Evolutionary conservation across 2,888 invertebrate genomes (phyloP), one percentile per base, ranked within the genome.

Genomic region (Parapristionchus giblindavisi): DNA sequence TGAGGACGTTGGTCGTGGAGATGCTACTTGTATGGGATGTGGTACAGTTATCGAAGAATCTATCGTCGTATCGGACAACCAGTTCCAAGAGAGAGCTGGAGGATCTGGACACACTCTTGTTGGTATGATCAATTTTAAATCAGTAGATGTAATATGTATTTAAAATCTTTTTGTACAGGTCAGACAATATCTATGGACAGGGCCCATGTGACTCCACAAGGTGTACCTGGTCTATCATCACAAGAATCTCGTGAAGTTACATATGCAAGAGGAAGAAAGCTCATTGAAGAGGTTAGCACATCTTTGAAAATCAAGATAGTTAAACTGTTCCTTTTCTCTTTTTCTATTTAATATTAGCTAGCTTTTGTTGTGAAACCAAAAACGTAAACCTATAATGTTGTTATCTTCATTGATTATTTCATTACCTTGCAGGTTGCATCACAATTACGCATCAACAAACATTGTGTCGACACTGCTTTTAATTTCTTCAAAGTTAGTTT

Each of bases 1-100:
- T 90, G 94, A 93, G 77, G 98, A 98, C 89, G 93, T 94, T 77
- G 93, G 94, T 32, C 92, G 96, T 85, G 82, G 83, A 80, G 96
- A 97, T 91, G 93, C 94, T 14, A 95, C 97, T 1, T 99, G 99
- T 89, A 96, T 94, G 36, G 93, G 92, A 87, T 99, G 99, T 90
- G 99, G 98, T 36, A 93, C 94, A 8, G 98, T 99, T 1, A 90
- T 99, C 24, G 97, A 98, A 89, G 96, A 97, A 87, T 95, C 94
- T 85, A 93, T 95, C 74, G 98, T 99, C 87, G 96, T 99, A 34
- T 94, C 95, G 2, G 97, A 98, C 89, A 93, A 97, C 34, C 94
- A 96, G 89, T 99, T 97, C 88, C 94, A 95, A 89, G 98, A 99
- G 76, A 75, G 82, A 65, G 83, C 85, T 54, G 85, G 87, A 4